Evolutionary conservation across 2,888 invertebrate species (phyloP).

Genomic region (Dermolepida albohirtum): DNA sequence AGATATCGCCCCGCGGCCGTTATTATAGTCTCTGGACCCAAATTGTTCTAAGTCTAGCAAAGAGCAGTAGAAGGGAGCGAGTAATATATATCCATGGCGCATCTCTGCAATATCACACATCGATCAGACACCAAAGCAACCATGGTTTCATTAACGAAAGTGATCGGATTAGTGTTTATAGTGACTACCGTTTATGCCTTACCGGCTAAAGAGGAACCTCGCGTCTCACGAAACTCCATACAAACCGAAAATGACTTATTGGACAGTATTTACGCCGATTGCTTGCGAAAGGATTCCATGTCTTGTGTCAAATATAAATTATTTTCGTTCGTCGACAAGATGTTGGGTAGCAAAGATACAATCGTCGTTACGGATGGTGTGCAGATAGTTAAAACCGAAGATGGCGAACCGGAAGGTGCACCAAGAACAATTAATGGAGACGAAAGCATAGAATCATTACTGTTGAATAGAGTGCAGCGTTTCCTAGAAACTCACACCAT

Average conservation of each 20-base stretch:
- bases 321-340: constrained; percentile 88
- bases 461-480: constrained; percentile 76
- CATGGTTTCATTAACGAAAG: constrained; percentile 54
- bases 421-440: constrained; percentile 78
- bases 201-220: constrained; percentile 75
- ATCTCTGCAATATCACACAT: constrained; percentile 61
- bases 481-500: constrained; percentile 85
- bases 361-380: constrained; percentile 86
- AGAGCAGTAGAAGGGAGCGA: constrained; percentile 60
- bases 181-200: constrained; percentile 72
- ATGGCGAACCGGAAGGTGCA: constrained; percentile 78
- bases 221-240: constrained; percentile 69
- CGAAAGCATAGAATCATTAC: constrained; percentile 73
- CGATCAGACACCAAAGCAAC: constrained; percentile 54
- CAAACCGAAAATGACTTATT: constrained; percentile 83
- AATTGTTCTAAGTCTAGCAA: constrained; percentile 61
- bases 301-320: constrained; percentile 89
- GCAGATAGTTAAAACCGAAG: constrained; percentile 80
- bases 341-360: constrained; percentile 82
- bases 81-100: constrained; percentile 63
- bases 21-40: constrained; percentile 65
- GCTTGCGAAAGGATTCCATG: constrained; percentile 84
- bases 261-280: constrained; percentile 81
- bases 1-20: constrained; percentile 64
- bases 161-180: constrained; percentile 68